Conservation (phyloP, 2,113 vertebrate genomes). For the Rhombomys opimus region DNA sequence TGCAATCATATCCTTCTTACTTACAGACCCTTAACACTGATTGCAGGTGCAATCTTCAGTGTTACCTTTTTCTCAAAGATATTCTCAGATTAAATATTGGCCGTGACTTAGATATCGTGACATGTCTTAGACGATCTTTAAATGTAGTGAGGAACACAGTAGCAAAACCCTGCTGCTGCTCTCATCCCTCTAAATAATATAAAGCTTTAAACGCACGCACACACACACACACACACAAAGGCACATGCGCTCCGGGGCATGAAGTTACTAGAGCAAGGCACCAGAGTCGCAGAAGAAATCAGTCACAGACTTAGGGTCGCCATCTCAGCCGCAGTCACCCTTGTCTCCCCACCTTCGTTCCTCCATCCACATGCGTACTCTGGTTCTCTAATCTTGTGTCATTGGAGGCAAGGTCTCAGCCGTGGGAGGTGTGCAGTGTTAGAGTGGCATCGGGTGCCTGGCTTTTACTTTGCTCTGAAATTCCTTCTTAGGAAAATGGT, state of each 20-base stretch:
- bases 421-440: not conserved
- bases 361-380: not conserved
- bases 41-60: not conserved
- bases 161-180: not conserved
- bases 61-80: slow-evolving; percentile 13
- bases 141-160: not conserved
- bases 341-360: not conserved
- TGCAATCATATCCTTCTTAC: not conserved
- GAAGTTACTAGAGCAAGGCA: not conserved
- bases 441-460: not conserved
- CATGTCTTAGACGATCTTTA: not conserved
- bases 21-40: slow-evolving; percentile 32
- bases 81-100: slow-evolving; percentile 47
- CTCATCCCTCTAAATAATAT: not conserved
- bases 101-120: not conserved
- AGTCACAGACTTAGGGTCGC: not conserved
- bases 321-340: not conserved
- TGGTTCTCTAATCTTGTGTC: not conserved
- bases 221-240: not conserved
- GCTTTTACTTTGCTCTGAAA: not conserved
- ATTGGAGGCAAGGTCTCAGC: not conserved
- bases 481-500: slow-evolving; percentile 2
- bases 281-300: not conserved
- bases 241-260: not conserved
- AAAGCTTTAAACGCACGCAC: not conserved